phyloP scores from a whole-genome alignment of 2,113 vertebrate genomes.

The western clawed frog (Xenopus tropicalis) region UCB_Xtro_10.0 CM004447.2:24008001-24008500 shows the following conservation, averaged over 20 bases:
- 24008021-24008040: too few species aligned
- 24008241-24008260: constrained; percentile 22
- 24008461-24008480: background rate
- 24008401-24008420: constrained; percentile 15
- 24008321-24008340: constrained; percentile 55
- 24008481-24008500: background rate
- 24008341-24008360: constrained; percentile 63
- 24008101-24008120: background rate
- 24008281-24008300: constrained; percentile 43
- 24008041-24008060: too few species aligned
- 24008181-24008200: constrained; percentile 5
- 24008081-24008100: too few species aligned
- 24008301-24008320: constrained; percentile 60
- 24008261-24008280: constrained; percentile 15
- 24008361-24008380: constrained; percentile 61
- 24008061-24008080: too few species aligned
- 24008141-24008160: background rate
- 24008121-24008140: background rate
- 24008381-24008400: constrained; percentile 36
- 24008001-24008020: too few species aligned
- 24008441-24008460: constrained; percentile 19
- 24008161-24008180: background rate
- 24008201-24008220: background rate
- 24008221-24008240: background rate
- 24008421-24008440: constrained; percentile 15